Conservation (phyloP, 23 tunicate species). For the Phallusia fumigata region DNA sequence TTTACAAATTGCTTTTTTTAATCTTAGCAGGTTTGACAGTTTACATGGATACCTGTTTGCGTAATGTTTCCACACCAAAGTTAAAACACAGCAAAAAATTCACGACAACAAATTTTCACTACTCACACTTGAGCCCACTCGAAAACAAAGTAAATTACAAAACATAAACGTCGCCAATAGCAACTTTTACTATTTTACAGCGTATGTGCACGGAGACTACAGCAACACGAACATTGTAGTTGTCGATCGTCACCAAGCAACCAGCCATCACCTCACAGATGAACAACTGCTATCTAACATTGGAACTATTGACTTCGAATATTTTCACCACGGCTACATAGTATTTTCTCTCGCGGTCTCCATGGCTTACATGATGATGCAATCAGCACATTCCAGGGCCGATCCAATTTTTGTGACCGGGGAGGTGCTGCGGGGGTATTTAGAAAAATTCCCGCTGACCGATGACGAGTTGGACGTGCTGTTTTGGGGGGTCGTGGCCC, state of each 20-base stretch:
- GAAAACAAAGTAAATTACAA: too few relatives aligned
- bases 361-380: slow-evolving; percentile 61
- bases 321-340: slow-evolving; percentile 27
- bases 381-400: not conserved
- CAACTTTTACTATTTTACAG: too few relatives aligned
- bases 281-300: not conserved
- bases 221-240: slow-evolving; percentile 48
- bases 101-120: too few relatives aligned
- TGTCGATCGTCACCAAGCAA: not conserved
- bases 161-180: too few relatives aligned
- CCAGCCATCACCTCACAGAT: not conserved
- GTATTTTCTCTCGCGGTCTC: slow-evolving; percentile 33
- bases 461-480: slow-evolving; percentile 20
- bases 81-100: too few relatives aligned
- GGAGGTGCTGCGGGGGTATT: slow-evolving; percentile 22
- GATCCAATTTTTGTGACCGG: slow-evolving; percentile 15
- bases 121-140: too few relatives aligned
- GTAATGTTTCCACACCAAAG: too few relatives aligned
- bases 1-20: too few relatives aligned
- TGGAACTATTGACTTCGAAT: slow-evolving; percentile 57
- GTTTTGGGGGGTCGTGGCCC: slow-evolving; percentile 38
- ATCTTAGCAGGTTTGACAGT: too few relatives aligned
- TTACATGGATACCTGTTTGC: too few relatives aligned
- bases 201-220: slow-evolving; percentile 50
- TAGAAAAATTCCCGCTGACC: slow-evolving; percentile 11